Evolutionary conservation across 1,140 invertebrate genomes (phyloP).

Genomic region (Brachionus plicatilis): DNA sequence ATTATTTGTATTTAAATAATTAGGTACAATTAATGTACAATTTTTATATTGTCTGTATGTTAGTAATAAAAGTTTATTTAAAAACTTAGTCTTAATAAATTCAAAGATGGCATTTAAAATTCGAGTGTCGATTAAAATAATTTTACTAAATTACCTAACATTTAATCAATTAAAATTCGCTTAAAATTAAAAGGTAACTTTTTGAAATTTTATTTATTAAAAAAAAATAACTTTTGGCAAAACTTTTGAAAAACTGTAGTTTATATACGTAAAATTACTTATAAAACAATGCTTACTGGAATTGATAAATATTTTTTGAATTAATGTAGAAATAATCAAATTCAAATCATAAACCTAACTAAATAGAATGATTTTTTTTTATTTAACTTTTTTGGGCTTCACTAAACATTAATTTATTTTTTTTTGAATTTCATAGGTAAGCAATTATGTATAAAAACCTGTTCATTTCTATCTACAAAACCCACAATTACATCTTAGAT

Average conservation of each 20-base stretch:
- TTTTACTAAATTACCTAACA: too few relatives aligned
- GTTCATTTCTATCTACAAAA: too few relatives aligned
- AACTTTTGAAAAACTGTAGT: not conserved
- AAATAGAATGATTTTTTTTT: not conserved
- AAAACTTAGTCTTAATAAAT: not conserved
- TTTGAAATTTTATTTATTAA: not conserved
- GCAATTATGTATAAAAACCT: not conserved
- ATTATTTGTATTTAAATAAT: not conserved
- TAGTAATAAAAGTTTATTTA: not conserved
- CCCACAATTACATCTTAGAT: too few relatives aligned
- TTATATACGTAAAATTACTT: not conserved
- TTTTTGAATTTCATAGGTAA: not conserved
- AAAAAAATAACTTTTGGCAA: not conserved
- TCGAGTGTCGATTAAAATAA: too few relatives aligned
- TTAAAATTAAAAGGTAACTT: not conserved
- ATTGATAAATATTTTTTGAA: not conserved
- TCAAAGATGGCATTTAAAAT: not conserved
- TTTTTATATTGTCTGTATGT: not conserved
- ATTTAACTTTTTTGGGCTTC: not conserved
- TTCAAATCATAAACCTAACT: not conserved
- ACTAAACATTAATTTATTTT: not conserved
- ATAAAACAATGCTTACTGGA: not conserved
- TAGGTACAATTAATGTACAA: too few relatives aligned
- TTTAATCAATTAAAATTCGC: not conserved
- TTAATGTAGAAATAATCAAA: not conserved